Base-by-base conservation (phyloP, 2,113 vertebrate species). In the Dermatemys mawii region DNA sequence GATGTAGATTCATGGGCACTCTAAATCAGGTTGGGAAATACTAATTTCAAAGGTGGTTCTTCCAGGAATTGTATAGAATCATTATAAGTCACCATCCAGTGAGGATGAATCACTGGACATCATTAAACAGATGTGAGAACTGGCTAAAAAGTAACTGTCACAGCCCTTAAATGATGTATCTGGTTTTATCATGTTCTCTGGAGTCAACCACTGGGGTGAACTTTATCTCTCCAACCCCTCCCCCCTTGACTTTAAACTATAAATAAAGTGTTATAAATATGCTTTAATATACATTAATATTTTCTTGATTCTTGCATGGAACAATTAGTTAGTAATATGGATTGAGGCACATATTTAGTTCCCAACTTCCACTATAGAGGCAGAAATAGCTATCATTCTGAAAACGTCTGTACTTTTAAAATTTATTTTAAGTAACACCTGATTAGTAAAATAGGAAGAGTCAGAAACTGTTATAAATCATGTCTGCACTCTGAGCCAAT, bases 21-120 rank as follows among this genome's bases (percentile, higher is more conserved):
- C 92, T 92, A 78, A 92, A 92, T 93, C 44, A 91, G 41, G 11
- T 67, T 54, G 14, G 11, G 84, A 92, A 95, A 89, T 70, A 55
- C 9, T 79, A 24, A 83, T 94, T 89, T 54, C 29, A 93, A 86
- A 87, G 50, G 32, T 83, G 54, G 81, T 89, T 94, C 83, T 92
- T 93, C 27, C 38, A 92, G 84, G 41, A 95, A 84, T 63, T 78
- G 14, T 24, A 86, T 82, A 53, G 87, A 90, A 90, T 94, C n/a
- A 48, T 84, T 78, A 83, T 75, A 41, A 55, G n/a, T 83, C 57
- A 86, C 41, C 22, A 75, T 57, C 73, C 38, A 50, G 38, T 78
- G 19, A 67, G 75, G 86, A 3, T 75, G 78, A 84, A 48, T 44
- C 32, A 81, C 6, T 70, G 22, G 19, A 84, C 76, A 21, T 24